Evolutionary conservation across 2,113 vertebrate genomes (phyloP).

Genomic region (Mandrillus leucophaeus): DNA sequence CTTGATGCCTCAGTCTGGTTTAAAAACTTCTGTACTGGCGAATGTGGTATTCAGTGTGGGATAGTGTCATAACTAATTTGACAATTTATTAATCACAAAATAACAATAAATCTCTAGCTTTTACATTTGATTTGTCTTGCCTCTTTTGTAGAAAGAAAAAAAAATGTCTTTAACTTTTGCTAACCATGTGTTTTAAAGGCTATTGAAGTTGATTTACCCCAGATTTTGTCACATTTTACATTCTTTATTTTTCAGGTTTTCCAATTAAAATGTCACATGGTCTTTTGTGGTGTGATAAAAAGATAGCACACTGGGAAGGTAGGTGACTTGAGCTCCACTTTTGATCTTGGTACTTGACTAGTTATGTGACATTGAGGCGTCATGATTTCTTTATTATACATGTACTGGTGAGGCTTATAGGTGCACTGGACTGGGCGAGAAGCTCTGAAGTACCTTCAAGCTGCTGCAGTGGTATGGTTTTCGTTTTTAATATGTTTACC

Average conservation of each 20-base stretch:
- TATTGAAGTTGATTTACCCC: conserved; percentile 11
- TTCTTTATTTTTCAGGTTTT: conserved; percentile 33
- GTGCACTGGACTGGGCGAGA: neutral
- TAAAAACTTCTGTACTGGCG: conserved; percentile 71
- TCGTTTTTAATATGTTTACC: conserved; percentile 24
- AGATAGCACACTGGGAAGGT: neutral
- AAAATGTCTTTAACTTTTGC: conserved; percentile 22
- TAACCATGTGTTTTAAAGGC: conserved; percentile 26
- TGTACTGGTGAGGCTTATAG: neutral
- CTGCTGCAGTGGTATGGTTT: neutral
- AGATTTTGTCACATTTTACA: neutral
- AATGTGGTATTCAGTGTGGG: conserved; percentile 65
- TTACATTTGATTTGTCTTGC: conserved; percentile 77
- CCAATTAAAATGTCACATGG: neutral
- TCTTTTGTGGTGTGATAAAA: neutral
- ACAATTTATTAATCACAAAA: conserved; percentile 80
- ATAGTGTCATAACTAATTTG: conserved; percentile 76
- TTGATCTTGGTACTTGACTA: neutral
- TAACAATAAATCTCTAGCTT: conserved; percentile 82
- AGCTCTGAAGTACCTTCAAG: neutral
- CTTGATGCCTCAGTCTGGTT: conserved; percentile 63
- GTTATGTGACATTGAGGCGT: neutral
- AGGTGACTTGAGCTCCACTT: neutral
- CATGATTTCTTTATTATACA: neutral
- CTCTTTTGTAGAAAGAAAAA: conserved; percentile 76